A percentile compares a stretch with the other conserved stretches of the same genome.
phyloP scores from a whole-genome alignment of 2,888 invertebrate genomes.

The Nasonovia ribisnigri region DNA sequence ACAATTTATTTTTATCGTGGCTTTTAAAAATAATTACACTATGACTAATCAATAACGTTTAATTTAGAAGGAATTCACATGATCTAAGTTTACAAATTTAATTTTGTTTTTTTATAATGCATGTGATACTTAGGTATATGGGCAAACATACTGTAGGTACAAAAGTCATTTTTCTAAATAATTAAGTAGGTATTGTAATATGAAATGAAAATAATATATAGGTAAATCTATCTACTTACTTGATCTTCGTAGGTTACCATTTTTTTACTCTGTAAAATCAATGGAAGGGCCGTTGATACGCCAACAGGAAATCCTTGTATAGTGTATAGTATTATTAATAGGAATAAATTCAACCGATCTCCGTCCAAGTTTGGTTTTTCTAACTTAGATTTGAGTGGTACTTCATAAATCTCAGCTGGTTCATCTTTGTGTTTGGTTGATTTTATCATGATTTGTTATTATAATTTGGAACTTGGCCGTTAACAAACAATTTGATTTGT shows the following conservation, averaged over 20 bases:
- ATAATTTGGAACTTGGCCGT: neutral
- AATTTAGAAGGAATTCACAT: neutral
- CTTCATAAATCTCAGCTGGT: neutral
- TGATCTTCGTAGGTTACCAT: neutral
- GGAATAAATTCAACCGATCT: conserved; percentile 38
- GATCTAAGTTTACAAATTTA: neutral
- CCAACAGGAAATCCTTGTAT: conserved; percentile 34
- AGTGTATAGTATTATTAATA: conserved; percentile 41
- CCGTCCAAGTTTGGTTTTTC: conserved; percentile 44
- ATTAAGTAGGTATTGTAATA: neutral
- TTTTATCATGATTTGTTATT: neutral
- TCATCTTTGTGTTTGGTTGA: neutral
- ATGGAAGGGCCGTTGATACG: conserved; percentile 28
- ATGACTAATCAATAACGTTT: neutral
- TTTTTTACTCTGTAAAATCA: conserved; percentile 70
- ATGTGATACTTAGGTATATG: neutral
- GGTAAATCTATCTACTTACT: neutral
- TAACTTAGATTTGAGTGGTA: neutral
- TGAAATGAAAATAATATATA: neutral
- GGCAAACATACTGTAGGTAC: neutral
- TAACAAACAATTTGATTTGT: neutral
- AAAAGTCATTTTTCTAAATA: neutral
- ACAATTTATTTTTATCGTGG: too few relatives aligned
- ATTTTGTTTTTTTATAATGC: neutral
- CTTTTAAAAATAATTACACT: neutral